phyloP scores from a whole-genome alignment of 1,140 invertebrate species.

The Brachionus sp. region DNA sequence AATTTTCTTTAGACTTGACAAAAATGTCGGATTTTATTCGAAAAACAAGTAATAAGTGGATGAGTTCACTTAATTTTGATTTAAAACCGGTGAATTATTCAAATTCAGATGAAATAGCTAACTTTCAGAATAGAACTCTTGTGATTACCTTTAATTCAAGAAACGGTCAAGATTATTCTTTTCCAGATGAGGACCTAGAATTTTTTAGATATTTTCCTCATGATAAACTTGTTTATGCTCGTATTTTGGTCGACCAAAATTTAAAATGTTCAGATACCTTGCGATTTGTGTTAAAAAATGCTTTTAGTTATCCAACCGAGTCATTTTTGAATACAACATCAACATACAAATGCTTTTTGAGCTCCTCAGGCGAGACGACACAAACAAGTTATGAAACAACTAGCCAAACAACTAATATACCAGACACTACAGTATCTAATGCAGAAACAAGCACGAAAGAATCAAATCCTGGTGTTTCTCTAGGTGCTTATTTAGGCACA shows the following conservation, averaged over 20 bases:
- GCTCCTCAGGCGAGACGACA: not conserved
- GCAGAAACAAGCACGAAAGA: not conserved
- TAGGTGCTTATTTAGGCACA: not conserved
- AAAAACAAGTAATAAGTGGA: constrained; percentile 2
- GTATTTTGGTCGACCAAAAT: not conserved
- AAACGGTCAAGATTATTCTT: not conserved
- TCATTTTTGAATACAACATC: constrained; percentile 24
- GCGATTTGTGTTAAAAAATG: not conserved
- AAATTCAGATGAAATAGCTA: not conserved
- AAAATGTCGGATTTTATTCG: not conserved
- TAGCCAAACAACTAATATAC: not conserved
- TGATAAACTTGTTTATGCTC: constrained; percentile 4
- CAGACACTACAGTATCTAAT: not conserved
- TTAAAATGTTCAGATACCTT: not conserved
- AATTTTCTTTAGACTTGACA: not conserved
- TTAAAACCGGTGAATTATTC: not conserved
- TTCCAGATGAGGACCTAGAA: not conserved
- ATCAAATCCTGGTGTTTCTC: not conserved
- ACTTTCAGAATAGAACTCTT: not conserved
- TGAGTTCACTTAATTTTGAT: not conserved
- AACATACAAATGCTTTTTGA: constrained; percentile 1
- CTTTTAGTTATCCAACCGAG: not conserved
- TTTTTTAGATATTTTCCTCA: constrained; percentile 10
- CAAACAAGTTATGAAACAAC: not conserved
- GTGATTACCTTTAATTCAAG: constrained; percentile 17